Conservation (phyloP, 2,113 vertebrate genomes). For the Ictidomys tridecemlineatus region DNA sequence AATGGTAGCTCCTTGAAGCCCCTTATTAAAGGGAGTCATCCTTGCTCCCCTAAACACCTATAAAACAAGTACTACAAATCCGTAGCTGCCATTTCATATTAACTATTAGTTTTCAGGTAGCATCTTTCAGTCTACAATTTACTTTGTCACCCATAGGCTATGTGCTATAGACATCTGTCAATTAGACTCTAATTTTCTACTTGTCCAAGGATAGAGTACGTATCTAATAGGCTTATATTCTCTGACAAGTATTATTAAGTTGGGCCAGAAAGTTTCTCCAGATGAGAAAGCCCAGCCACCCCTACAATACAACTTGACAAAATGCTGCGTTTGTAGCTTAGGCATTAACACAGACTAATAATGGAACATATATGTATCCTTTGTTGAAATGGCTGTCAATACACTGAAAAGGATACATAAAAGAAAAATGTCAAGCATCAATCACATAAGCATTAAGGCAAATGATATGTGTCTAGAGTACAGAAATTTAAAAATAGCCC, state of each 20-base stretch:
- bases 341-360: conserved; percentile 34
- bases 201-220: conserved; percentile 31
- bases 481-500: conserved; percentile 9
- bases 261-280: conserved; percentile 7
- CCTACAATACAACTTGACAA: conserved; percentile 45
- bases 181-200: neutral
- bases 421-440: conserved; percentile 36
- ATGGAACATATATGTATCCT: neutral
- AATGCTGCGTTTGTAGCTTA: conserved; percentile 18
- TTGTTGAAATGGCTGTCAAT: conserved; percentile 20
- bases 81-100: neutral
- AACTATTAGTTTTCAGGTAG: conserved; percentile 29
- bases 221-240: conserved; percentile 7
- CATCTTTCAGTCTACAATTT: conserved; percentile 53
- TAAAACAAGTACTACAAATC: neutral
- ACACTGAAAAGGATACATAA: neutral
- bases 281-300: neutral
- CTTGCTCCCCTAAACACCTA: neutral
- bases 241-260: conserved; percentile 31
- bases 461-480: conserved; percentile 6
- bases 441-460: neutral
- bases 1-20: neutral
- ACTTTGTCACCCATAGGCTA: neutral
- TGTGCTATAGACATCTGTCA: neutral
- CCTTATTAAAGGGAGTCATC: neutral